These are phyloP conservation scores for Myotis davidii DNA, from an alignment of 2,113 vertebrate species.

Conservation along the genomic window DNA sequence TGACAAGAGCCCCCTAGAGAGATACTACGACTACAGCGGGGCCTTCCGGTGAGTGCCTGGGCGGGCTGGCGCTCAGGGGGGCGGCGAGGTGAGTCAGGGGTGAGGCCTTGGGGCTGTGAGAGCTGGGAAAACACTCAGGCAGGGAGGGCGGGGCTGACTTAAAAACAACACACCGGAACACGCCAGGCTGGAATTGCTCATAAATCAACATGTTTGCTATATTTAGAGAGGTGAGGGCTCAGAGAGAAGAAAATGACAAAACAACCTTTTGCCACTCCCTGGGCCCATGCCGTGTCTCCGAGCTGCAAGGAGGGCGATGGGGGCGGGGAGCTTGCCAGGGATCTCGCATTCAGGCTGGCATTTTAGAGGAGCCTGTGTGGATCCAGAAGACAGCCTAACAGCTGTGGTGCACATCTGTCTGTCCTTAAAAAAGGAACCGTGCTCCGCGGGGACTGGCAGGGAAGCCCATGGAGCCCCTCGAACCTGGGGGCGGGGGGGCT, in stretches of 20 bases:
- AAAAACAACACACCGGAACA: background rate
- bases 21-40: constrained; percentile 91
- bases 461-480: background rate
- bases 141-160: background rate
- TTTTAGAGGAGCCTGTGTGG: background rate
- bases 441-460: fast-evolving
- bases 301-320: background rate
- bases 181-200: constrained; percentile 43
- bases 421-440: background rate
- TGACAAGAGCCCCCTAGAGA: constrained; percentile 83
- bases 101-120: background rate
- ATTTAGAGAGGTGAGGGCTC: background rate
- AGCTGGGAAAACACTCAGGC: background rate
- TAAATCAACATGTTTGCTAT: constrained; percentile 59
- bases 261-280: background rate
- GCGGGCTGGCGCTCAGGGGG: background rate
- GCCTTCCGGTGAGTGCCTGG: constrained; percentile 93
- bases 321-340: background rate
- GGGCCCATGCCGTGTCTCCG: background rate
- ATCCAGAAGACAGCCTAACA: background rate
- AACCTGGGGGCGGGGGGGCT: no score
- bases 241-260: background rate
- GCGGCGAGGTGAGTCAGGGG: background rate
- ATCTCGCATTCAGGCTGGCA: background rate
- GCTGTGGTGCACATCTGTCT: background rate